Evolutionary conservation across 2,888 invertebrate genomes (phyloP).

Genomic region (Mimachlamys varia): DNA sequence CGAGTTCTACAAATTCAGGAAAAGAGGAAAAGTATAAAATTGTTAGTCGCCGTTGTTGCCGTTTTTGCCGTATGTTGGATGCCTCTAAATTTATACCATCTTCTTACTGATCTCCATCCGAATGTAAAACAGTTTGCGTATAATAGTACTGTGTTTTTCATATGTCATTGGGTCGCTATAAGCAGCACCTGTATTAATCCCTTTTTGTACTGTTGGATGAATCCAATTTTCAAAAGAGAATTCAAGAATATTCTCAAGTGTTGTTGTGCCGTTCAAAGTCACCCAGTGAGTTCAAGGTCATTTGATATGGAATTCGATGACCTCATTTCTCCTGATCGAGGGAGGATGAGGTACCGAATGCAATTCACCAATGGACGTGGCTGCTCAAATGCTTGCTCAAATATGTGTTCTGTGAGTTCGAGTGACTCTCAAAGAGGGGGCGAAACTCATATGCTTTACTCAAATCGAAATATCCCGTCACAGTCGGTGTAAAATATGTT

Average conservation of each 20-base stretch:
- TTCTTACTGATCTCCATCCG: constrained; percentile 79
- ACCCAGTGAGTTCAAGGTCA: constrained; percentile 5
- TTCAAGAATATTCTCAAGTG: constrained; percentile 75
- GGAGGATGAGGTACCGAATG: constrained; percentile 5
- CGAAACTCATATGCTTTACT: background rate
- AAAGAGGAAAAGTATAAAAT: constrained; percentile 82
- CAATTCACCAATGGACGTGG: constrained; percentile 17
- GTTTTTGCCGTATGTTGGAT: constrained; percentile 82
- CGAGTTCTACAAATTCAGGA: constrained; percentile 77
- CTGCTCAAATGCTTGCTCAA: constrained; percentile 13
- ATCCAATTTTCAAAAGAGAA: constrained; percentile 80
- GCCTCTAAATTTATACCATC: constrained; percentile 82
- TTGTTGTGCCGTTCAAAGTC: constrained; percentile 53
- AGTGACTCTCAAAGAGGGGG: constrained; percentile 7
- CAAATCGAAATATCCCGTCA: background rate
- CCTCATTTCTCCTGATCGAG: background rate
- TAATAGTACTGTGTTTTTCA: constrained; percentile 80
- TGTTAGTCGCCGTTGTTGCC: constrained; percentile 81
- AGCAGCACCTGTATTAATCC: constrained; percentile 82
- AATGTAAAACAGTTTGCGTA: constrained; percentile 72
- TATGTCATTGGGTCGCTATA: constrained; percentile 82
- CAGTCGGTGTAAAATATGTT: background rate
- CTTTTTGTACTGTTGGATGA: constrained; percentile 83
- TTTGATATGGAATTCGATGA: constrained; percentile 24
- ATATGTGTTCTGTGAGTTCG: constrained; percentile 23